phyloP scores from a whole-genome alignment of 2,113 vertebrate species.

The Aleadryas rufinucha region DNA sequence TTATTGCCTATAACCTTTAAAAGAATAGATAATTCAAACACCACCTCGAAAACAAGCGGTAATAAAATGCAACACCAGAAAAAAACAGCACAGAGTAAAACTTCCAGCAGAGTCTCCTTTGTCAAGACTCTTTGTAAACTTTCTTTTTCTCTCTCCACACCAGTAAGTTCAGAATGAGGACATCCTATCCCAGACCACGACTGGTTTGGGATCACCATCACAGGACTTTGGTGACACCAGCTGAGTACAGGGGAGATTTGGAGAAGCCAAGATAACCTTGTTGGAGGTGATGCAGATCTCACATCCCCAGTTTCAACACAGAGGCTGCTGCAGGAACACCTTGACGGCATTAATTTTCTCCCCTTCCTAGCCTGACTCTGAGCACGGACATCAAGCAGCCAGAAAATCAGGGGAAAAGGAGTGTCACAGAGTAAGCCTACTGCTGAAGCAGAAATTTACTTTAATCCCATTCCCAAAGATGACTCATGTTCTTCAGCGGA shows the following conservation, averaged over 20 bases:
- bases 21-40: not conserved
- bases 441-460: not conserved
- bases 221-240: not conserved
- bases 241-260: not conserved
- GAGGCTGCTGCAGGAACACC: not conserved
- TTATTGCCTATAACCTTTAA: not conserved
- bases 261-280: not conserved
- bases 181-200: not conserved
- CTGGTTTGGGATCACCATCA: too few species aligned
- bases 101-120: not conserved
- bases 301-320: not conserved
- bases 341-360: not conserved
- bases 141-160: not conserved
- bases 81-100: not conserved
- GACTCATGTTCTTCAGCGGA: not conserved
- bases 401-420: not conserved
- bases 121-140: not conserved
- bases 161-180: not conserved
- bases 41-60: not conserved
- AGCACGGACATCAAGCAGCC: not conserved
- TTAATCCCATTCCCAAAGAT: conserved; percentile 49
- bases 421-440: not conserved
- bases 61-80: not conserved
- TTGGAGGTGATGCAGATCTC: not conserved
- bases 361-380: not conserved